Base-by-base conservation (phyloP, 1,140 invertebrate species). In the Euwallacea fornicatus region DNA sequence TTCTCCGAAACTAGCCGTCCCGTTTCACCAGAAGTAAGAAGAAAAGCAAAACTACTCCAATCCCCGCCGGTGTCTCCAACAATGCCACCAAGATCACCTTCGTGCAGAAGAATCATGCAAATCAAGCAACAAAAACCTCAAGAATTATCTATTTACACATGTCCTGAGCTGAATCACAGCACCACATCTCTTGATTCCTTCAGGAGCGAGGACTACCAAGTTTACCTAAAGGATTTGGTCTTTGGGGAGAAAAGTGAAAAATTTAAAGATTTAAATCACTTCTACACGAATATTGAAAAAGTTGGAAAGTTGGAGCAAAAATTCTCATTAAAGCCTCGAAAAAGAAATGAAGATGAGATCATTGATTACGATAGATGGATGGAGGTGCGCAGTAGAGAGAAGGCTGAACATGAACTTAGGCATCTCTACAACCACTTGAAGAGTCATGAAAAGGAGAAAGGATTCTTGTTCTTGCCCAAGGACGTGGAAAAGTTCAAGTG, bases 301-400 rank as follows among this genome's bases (percentile, higher is more conserved):
- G 89, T 96, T 56, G 90, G 89, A 0, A 86, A 94, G 72, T 83
- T 98, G 43, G 93, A 95, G 82, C 91, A 89, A 0, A 86, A 83
- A 2, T 84, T 83, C 68, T 91, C 93, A 76, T 82, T 93, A 44
- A 86, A 88, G 61, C 88, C 89, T 3, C 84, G 90, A 76, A 82
- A 87, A 76, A 89, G 85, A 79, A 87, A 89, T 76, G 90, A 92
- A 78, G 88, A 91, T 74, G 89, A 92, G 76, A 88, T 94, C 33
- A 90, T 94, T 74, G 93, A 95, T 83, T 95, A 92, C 79, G 93
- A 95, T 76, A 86, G 90, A 53, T 95, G 93, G 93, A 92, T 90
- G 80, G 88, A 89, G 80, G 85, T 94, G 16, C 82, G 93, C 68
- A 85, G 87, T n/a, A 88, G 91, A 70, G 91, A 94, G 81, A 87